A percentile compares a stretch with the other conserved stretches of the same genome.
Evolutionary conservation across 2,888 invertebrate species (phyloP).

Genomic region (Prosopocoilus inquinatus): DNA sequence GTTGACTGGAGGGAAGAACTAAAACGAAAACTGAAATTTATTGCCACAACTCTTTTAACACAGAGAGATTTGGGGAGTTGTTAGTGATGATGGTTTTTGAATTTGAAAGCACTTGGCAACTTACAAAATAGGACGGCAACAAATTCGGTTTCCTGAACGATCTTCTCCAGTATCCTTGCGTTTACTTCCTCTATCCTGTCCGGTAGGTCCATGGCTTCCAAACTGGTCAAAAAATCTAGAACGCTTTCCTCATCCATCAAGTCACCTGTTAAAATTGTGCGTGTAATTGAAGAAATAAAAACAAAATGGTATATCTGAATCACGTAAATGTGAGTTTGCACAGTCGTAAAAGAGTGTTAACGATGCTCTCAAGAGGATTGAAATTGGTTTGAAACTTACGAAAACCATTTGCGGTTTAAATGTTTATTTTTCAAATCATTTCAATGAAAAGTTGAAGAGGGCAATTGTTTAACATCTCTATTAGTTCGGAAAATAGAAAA

Average conservation of each 20-base stretch:
- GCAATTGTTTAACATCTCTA: too few relatives aligned
- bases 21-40: neutral
- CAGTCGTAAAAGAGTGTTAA: too few relatives aligned
- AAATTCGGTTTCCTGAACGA: slow-evolving; percentile 87
- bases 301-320: neutral
- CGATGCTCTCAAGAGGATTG: neutral
- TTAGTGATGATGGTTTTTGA: neutral
- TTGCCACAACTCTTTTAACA: slow-evolving; percentile 1
- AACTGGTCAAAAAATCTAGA: slow-evolving; percentile 87
- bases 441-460: too few relatives aligned
- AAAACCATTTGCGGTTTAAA: neutral
- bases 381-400: neutral
- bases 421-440: neutral
- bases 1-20: neutral
- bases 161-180: slow-evolving; percentile 82
- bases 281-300: neutral
- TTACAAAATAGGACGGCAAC: slow-evolving; percentile 94
- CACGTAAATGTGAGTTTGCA: neutral
- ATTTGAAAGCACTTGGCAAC: slow-evolving; percentile 48
- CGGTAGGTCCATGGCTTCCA: slow-evolving; percentile 92
- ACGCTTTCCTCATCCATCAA: slow-evolving; percentile 94
- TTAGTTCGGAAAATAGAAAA: too few relatives aligned
- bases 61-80: too few relatives aligned
- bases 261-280: slow-evolving; percentile 71
- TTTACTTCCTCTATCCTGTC: slow-evolving; percentile 96